Evolutionary conservation across 2,888 invertebrate genomes (phyloP), one percentile per base, ranked within the genome.

Genomic region (Chelonus formosanus): DNA sequence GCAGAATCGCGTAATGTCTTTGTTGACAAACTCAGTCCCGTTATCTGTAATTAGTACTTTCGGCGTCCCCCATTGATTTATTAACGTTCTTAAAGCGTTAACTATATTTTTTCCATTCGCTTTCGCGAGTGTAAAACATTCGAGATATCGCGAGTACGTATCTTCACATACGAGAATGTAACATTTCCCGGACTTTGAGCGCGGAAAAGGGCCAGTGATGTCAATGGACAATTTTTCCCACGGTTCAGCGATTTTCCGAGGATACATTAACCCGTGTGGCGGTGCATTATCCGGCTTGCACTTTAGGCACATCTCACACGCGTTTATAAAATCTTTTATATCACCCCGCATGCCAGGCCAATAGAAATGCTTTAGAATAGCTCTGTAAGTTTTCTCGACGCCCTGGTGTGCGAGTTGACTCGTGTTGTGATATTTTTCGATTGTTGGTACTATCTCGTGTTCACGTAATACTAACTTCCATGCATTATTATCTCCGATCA

Each of bases 281-380:
- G 35, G 47, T 3, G 32, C 3, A 4, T 53, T 35, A 5, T 45
- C 6, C 8, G 10, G 7, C 45, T 61, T 53, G 0, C 34, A n/a
- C 4, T 3, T 6, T 34, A 64, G 57, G 44, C 73, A 73, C 0
- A 31, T 40, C 1, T 66, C 58, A 43, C 72, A 73, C 0, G 8
- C 7, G 3, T 8, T 10, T 5, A 71, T 44, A 31, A 43, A 70
- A 1, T 55, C 31, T 8, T 53, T 53, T 1, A 72, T 53, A 36
- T 69, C 59, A 5, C 40, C 6, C 1, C 31, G 50, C 59, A 72
- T 62, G 0, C 59, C 62, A 3, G 53, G 62, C 73, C 71, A 71
- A 31, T 66, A 60, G 54, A 63, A 69, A 1, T 54, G 3, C 34
- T 56, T 3, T 8, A 52, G 7, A 5, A 73, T 53, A 0, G 57